Conservation (phyloP, 2,113 vertebrate genomes). For the Suncus etruscus region DNA sequence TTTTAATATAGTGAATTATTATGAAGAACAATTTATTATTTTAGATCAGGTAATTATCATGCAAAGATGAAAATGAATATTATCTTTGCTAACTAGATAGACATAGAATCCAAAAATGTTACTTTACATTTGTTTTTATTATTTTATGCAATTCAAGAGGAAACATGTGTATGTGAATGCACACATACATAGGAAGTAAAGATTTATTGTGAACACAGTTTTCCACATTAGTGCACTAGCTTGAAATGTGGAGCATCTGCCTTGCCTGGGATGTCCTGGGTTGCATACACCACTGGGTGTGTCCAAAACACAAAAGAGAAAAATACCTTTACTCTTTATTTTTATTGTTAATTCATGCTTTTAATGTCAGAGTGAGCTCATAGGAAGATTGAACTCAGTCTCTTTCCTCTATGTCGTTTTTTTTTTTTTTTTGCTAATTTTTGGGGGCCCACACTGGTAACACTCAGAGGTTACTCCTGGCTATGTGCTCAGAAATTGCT, state of each 20-base stretch:
- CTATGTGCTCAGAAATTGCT: too few species aligned
- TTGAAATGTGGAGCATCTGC: too few species aligned
- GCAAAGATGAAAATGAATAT: background rate
- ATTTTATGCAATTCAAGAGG: background rate
- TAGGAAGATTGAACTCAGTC: background rate
- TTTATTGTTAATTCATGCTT: background rate
- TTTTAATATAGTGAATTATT: slow-evolving; percentile 28
- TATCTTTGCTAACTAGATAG: background rate
- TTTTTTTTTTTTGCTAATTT: slow-evolving; percentile 19
- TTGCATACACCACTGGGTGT: too few species aligned
- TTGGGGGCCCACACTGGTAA: too few species aligned
- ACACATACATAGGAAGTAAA: slow-evolving; percentile 19
- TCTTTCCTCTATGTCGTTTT: slow-evolving; percentile 43
- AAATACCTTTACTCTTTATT: background rate
- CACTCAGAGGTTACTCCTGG: too few species aligned
- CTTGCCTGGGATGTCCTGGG: too few species aligned
- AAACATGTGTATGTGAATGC: background rate
- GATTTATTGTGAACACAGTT: background rate
- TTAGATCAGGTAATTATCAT: background rate
- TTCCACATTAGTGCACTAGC: background rate
- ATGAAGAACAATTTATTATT: slow-evolving; percentile 27
- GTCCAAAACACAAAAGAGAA: too few species aligned
- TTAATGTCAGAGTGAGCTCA: slow-evolving; percentile 47
- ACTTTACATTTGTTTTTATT: background rate
- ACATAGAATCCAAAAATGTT: background rate